These are phyloP conservation scores for Liparis tanakae DNA, from an alignment of 2,797 vertebrate species.

Conservation along the genomic window DNA sequence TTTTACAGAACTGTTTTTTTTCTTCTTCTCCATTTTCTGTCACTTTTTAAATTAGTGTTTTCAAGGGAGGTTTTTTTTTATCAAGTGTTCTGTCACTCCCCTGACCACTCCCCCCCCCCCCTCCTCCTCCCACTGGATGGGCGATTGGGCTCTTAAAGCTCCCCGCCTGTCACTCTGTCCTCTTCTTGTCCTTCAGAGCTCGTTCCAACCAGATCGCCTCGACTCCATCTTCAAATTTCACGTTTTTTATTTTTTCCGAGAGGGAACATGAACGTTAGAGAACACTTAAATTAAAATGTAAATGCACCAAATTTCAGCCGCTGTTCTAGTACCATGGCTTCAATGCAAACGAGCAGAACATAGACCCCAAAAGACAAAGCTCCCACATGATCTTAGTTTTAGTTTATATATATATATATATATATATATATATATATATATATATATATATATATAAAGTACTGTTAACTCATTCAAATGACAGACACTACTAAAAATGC, in stretches of 20 bases:
- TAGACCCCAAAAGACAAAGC: constrained; percentile 33
- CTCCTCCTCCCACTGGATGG: constrained; percentile 40
- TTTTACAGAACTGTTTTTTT: background rate
- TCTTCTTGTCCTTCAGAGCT: constrained; percentile 43
- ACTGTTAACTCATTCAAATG: no score
- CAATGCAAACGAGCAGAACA: constrained; percentile 20
- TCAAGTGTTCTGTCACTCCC: constrained; percentile 27
- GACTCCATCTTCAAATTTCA: background rate
- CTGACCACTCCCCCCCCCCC: constrained; percentile 4
- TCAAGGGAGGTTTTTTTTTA: constrained; percentile 6
- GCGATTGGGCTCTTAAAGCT: constrained; percentile 44
- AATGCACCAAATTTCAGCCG: no score
- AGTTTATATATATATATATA: no score
- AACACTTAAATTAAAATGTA: no score
- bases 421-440: no score
- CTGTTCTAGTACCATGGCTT: constrained; percentile 15
- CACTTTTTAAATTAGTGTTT: constrained; percentile 5
- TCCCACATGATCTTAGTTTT: constrained; percentile 40
- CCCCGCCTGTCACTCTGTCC: constrained; percentile 54
- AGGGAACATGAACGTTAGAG: no score
- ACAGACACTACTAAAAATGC: no score
- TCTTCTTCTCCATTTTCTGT: no score
- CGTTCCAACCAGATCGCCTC: constrained; percentile 11
- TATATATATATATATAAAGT: no score
- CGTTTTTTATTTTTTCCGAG: no score